Percentiles rank a stretch among this genome's conserved stretches.
Conservation (phyloP, 2,113 vertebrate species). For the Hipposideros armiger region DNA sequence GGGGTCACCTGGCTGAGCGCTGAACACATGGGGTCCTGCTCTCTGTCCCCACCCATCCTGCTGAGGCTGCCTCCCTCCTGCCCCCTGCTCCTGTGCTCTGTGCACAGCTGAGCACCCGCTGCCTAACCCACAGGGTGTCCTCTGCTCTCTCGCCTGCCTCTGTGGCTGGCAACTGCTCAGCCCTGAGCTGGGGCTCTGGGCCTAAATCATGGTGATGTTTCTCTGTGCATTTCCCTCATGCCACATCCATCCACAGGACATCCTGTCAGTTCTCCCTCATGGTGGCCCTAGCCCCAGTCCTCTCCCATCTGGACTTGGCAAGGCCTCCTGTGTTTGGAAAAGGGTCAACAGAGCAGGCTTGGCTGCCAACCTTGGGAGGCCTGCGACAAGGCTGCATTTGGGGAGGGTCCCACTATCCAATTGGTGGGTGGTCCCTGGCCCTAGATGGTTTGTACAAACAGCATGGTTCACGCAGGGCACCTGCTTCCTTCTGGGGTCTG, state of each 20-base stretch:
- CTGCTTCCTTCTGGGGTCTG: neutral
- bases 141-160: neutral
- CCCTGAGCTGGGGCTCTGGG: too few species aligned
- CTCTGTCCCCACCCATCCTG: neutral
- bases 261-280: neutral
- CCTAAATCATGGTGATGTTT: neutral
- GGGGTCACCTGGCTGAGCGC: neutral
- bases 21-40: neutral
- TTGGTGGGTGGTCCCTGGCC: neutral
- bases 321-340: neutral
- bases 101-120: neutral
- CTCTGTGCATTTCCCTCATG: neutral
- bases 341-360: neutral
- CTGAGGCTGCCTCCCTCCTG: neutral
- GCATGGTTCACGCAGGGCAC: neutral
- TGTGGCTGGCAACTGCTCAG: neutral
- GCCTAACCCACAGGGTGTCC: neutral
- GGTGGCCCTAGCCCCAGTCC: neutral
- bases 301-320: neutral
- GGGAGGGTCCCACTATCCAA: neutral
- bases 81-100: too few species aligned
- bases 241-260: neutral
- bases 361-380: neutral
- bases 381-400: neutral
- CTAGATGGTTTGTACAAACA: neutral